These are phyloP conservation scores for Limnephilus lunatus DNA, from an alignment of 2,888 invertebrate species.

Conservation along the genomic window DNA sequence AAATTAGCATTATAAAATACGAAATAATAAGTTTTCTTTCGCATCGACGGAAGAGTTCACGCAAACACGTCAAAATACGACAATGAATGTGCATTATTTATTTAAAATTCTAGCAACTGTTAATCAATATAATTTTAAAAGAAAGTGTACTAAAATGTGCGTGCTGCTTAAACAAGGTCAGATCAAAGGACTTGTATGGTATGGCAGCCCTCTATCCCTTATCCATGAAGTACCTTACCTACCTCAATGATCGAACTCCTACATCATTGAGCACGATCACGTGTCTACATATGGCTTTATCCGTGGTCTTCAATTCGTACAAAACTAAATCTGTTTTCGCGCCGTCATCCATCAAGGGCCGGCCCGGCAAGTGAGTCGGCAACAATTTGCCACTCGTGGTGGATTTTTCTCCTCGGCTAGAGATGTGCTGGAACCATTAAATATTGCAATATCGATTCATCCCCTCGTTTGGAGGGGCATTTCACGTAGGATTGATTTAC, in stretches of 20 bases:
- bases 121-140: too few species aligned
- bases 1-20: too few species aligned
- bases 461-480: conserved; percentile 6
- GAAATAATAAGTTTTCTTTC: too few species aligned
- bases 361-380: conserved; percentile 11
- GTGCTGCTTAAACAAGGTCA: too few species aligned
- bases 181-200: too few species aligned
- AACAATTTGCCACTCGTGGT: conserved; percentile 30
- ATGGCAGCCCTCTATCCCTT: too few species aligned
- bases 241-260: not conserved
- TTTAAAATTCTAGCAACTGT: too few species aligned
- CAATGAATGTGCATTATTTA: too few species aligned
- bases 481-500: conserved; percentile 48
- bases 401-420: conserved; percentile 31
- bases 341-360: not conserved
- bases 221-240: too few species aligned
- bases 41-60: too few species aligned
- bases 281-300: not conserved
- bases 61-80: too few species aligned
- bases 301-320: not conserved
- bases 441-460: conserved; percentile 47
- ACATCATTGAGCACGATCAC: not conserved
- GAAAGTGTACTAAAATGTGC: too few species aligned
- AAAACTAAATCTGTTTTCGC: not conserved
- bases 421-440: conserved; percentile 20